These are phyloP conservation scores for Deilephila elpenor DNA, from an alignment of 2,888 invertebrate genomes.

Conservation along the genomic window DNA sequence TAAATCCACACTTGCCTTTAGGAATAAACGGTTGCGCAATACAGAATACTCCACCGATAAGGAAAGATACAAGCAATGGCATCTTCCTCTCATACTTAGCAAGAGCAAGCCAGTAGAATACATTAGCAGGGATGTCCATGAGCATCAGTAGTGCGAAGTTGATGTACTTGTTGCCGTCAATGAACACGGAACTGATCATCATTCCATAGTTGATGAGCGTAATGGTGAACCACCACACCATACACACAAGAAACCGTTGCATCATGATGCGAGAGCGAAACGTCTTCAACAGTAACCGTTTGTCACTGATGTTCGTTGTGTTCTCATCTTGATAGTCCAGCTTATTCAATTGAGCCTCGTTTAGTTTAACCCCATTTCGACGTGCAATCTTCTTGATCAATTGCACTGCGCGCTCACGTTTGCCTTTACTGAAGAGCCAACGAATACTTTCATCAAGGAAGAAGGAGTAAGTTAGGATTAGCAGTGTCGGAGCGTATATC, in stretches of 20 bases:
- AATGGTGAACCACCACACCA: constrained; percentile 80
- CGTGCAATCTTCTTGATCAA: constrained; percentile 73
- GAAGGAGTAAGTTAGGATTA: constrained; percentile 70
- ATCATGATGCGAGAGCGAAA: constrained; percentile 75
- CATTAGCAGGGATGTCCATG: constrained; percentile 77
- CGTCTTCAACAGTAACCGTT: constrained; percentile 67
- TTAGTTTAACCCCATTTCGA: constrained; percentile 64
- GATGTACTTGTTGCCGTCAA: constrained; percentile 76
- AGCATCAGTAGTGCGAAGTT: constrained; percentile 76
- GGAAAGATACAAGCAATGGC: constrained; percentile 67
- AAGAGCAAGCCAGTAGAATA: constrained; percentile 75
- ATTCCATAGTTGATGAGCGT: constrained; percentile 80
- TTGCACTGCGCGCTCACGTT: constrained; percentile 60
- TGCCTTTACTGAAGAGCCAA: constrained; percentile 78
- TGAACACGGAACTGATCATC: constrained; percentile 79
- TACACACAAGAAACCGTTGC: constrained; percentile 72
- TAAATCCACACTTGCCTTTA: constrained; percentile 55
- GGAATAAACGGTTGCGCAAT: constrained; percentile 73
- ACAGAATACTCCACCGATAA: constrained; percentile 74
- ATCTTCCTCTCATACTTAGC: constrained; percentile 70
- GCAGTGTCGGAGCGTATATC: constrained; percentile 74
- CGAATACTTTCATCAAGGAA: constrained; percentile 77
- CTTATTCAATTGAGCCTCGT: constrained; percentile 58
- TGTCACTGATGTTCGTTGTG: constrained; percentile 56
- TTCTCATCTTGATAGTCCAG: constrained; percentile 67